Evolutionary conservation across 2,888 invertebrate species (phyloP).

Genomic region (Steinernema hermaphroditum): DNA sequence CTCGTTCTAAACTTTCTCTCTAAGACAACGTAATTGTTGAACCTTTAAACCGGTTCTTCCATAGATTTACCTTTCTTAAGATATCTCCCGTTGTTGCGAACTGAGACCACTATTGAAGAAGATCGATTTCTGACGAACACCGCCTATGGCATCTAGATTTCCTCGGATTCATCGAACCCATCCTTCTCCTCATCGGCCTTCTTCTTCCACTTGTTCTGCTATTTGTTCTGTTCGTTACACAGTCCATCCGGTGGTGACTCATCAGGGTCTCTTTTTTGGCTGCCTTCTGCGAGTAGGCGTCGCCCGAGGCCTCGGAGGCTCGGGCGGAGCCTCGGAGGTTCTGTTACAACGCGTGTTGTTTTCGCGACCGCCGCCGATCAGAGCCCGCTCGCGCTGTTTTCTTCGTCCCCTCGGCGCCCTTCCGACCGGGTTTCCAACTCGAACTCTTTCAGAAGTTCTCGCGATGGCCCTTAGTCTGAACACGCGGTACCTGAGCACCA

Average conservation of each 20-base stretch:
- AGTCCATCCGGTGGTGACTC: background rate
- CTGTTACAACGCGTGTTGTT: slow-evolving; percentile 26
- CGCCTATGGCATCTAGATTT: background rate
- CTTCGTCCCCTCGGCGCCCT: background rate
- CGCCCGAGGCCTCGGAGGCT: background rate
- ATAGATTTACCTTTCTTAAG: too few species aligned
- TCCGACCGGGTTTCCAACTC: background rate
- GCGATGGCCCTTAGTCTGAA: slow-evolving; percentile 19
- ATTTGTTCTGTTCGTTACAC: background rate
- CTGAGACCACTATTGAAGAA: background rate
- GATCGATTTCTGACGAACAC: background rate
- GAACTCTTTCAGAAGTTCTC: background rate
- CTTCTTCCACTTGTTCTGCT: background rate
- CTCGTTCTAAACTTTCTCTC: too few species aligned
- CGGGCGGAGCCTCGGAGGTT: slow-evolving; percentile 21
- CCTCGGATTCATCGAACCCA: background rate
- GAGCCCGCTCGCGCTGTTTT: background rate
- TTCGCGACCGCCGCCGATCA: background rate
- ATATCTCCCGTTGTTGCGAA: too few species aligned
- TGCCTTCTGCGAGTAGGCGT: slow-evolving; percentile 26
- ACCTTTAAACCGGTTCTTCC: too few species aligned
- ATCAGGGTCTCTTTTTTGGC: slow-evolving; percentile 5
- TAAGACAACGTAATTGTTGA: too few species aligned
- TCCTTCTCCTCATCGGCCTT: background rate
- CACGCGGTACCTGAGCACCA: slow-evolving; percentile 49